These are phyloP conservation scores for Trissonchulus sp. DNA, from an alignment of 2,888 invertebrate genomes.

Conservation along the genomic window DNA sequence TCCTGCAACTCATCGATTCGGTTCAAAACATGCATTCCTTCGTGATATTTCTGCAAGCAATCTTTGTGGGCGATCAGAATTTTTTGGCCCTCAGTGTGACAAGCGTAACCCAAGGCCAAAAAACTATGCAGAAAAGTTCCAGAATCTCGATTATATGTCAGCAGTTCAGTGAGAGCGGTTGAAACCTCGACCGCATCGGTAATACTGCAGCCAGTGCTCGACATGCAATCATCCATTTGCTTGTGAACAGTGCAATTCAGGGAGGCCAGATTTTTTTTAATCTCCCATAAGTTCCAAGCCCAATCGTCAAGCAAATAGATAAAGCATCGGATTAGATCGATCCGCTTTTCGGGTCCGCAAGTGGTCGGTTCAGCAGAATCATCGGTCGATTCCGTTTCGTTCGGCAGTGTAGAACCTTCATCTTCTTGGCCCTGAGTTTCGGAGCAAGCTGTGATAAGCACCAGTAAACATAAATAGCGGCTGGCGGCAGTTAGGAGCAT, in stretches of 20 bases:
- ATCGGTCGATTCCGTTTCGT: no score
- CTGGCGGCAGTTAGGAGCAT: no score
- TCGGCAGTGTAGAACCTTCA: no score
- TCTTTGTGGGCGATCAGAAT: not conserved
- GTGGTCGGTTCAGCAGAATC: no score
- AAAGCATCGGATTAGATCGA: slow-evolving; percentile 35
- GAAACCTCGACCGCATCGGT: slow-evolving; percentile 21
- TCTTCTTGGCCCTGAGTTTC: no score
- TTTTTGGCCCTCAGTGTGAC: slow-evolving; percentile 13
- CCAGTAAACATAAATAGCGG: no score
- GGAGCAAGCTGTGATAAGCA: no score
- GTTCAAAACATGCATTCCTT: slow-evolving; percentile 23
- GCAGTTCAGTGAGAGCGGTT: slow-evolving; percentile 15
- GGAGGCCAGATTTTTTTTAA: slow-evolving; percentile 22
- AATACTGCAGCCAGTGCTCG: slow-evolving; percentile 13
- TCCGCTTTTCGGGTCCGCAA: not conserved
- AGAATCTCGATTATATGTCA: not conserved
- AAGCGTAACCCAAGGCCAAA: slow-evolving; percentile 17
- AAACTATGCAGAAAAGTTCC: slow-evolving; percentile 16
- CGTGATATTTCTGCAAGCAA: slow-evolving; percentile 25
- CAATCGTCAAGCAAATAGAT: slow-evolving; percentile 28
- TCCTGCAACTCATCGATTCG: slow-evolving; percentile 24
- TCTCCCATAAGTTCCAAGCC: slow-evolving; percentile 25
- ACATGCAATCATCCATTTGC: slow-evolving; percentile 10
- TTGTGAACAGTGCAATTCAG: slow-evolving; percentile 22